Evolutionary conservation across 2,113 vertebrate genomes (phyloP).

Genomic region (Chlamydotis undulata): DNA sequence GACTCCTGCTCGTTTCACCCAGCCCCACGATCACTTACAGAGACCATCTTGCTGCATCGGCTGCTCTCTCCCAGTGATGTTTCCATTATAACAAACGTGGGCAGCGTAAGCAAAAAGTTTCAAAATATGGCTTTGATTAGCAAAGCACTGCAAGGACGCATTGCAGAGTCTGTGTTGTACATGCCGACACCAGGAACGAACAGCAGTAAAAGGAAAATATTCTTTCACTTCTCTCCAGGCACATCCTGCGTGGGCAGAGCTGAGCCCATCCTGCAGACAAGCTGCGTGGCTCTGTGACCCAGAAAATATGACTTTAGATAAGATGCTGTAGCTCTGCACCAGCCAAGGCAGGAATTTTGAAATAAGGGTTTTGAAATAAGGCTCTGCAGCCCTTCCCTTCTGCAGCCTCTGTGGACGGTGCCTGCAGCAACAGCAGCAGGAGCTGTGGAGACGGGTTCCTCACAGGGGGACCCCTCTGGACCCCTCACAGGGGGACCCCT

Average conservation of each 20-base stretch:
- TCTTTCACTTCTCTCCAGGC: not conserved
- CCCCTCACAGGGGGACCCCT: not conserved
- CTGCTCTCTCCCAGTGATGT: not conserved
- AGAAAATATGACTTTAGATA: not conserved
- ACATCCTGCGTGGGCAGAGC: fast-evolving
- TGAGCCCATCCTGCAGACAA: not conserved
- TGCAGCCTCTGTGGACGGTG: not conserved
- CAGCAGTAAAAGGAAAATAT: not conserved
- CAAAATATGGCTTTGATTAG: not conserved
- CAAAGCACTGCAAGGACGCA: not conserved
- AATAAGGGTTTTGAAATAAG: not conserved
- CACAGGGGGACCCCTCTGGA: not conserved
- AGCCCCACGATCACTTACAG: not conserved
- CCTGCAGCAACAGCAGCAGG: not conserved
- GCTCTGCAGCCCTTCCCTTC: not conserved
- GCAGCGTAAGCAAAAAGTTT: not conserved
- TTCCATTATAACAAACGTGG: not conserved
- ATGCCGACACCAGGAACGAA: fast-evolving
- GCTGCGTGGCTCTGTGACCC: too few relatives aligned
- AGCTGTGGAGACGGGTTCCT: not conserved
- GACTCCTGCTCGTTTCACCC: not conserved
- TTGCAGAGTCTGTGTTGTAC: not conserved
- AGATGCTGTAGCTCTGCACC: not conserved
- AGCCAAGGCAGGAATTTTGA: not conserved
- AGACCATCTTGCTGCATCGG: not conserved